Conservation (phyloP, 2,888 invertebrate species). For the Cataglyphis livida region DNA sequence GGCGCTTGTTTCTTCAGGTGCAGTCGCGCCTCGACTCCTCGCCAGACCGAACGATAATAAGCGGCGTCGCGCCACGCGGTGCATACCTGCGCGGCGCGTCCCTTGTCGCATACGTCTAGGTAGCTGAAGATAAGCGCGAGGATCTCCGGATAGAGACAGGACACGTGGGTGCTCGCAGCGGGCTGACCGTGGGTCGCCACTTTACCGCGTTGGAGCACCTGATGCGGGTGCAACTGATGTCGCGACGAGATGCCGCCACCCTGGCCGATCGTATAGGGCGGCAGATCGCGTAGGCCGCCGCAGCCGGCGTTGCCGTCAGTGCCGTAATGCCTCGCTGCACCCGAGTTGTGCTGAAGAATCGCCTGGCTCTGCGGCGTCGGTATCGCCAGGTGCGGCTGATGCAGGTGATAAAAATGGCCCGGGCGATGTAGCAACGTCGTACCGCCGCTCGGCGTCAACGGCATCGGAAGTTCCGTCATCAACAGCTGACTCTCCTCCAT, state of each 20-base stretch:
- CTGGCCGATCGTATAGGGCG: conserved; percentile 42
- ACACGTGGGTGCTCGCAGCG: conserved; percentile 88
- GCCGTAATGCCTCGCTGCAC: conserved; percentile 75
- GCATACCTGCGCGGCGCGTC: conserved; percentile 96
- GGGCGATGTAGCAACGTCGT: conserved; percentile 86
- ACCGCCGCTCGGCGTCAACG: conserved; percentile 86
- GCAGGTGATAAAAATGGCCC: conserved; percentile 86
- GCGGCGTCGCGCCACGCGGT: conserved; percentile 96
- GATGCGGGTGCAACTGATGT: conserved; percentile 60
- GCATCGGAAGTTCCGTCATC: conserved; percentile 88
- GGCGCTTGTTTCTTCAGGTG: conserved; percentile 94
- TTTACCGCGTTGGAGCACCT: conserved; percentile 58
- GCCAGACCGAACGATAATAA: conserved; percentile 97
- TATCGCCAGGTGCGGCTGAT: conserved; percentile 84
- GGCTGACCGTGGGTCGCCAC: conserved; percentile 59
- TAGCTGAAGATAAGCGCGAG: conserved; percentile 96
- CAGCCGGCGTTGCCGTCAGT: conserved; percentile 79
- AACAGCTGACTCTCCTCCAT: conserved; percentile 88
- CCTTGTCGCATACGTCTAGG: conserved; percentile 95
- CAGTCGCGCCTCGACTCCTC: conserved; percentile 96
- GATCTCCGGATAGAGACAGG: conserved; percentile 96
- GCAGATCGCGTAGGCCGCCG: conserved; percentile 58
- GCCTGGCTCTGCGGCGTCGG: conserved; percentile 76
- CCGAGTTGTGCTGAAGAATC: conserved; percentile 68
- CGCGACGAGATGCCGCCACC: conserved; percentile 41